Evolutionary conservation across 2,888 invertebrate species (phyloP).

Genomic region (Acanthosoma haemorrhoidale): DNA sequence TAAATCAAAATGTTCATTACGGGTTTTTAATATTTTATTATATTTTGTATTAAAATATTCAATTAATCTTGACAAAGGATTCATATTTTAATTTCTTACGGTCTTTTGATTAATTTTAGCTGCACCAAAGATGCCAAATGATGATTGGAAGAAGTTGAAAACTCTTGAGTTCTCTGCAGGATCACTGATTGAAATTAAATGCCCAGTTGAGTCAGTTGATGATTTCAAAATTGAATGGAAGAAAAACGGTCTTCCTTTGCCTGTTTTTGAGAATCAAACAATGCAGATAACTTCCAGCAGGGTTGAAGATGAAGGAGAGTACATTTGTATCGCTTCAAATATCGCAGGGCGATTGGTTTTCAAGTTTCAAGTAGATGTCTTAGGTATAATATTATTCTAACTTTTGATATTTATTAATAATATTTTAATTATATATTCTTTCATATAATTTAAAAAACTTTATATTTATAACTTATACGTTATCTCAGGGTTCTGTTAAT

Average conservation of each 20-base stretch:
- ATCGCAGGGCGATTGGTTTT: slow-evolving; percentile 34
- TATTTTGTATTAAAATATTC: too few species aligned
- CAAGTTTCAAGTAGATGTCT: slow-evolving; percentile 48
- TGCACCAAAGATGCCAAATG: slow-evolving; percentile 10
- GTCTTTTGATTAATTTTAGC: slow-evolving; percentile 22
- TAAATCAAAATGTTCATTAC: too few species aligned
- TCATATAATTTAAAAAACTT: too few species aligned
- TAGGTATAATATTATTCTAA: slow-evolving; percentile 45
- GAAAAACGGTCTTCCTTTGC: not conserved
- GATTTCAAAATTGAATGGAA: slow-evolving; percentile 30
- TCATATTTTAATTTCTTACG: too few species aligned
- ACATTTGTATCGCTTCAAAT: slow-evolving; percentile 43
- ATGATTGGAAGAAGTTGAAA: not conserved
- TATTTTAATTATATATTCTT: not conserved
- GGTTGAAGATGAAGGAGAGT: slow-evolving; percentile 41
- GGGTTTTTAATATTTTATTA: too few species aligned
- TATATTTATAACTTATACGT: too few species aligned
- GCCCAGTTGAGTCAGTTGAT: slow-evolving; percentile 24
- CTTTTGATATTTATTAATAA: not conserved
- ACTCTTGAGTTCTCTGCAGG: slow-evolving; percentile 20
- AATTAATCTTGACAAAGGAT: too few species aligned
- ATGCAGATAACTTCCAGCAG: slow-evolving; percentile 25
- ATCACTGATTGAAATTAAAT: slow-evolving; percentile 20
- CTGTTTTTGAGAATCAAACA: slow-evolving; percentile 6
- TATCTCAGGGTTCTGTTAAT: too few species aligned